Conservation (phyloP, 2,888 invertebrate species). For the Chymomyza caudatula region DNA sequence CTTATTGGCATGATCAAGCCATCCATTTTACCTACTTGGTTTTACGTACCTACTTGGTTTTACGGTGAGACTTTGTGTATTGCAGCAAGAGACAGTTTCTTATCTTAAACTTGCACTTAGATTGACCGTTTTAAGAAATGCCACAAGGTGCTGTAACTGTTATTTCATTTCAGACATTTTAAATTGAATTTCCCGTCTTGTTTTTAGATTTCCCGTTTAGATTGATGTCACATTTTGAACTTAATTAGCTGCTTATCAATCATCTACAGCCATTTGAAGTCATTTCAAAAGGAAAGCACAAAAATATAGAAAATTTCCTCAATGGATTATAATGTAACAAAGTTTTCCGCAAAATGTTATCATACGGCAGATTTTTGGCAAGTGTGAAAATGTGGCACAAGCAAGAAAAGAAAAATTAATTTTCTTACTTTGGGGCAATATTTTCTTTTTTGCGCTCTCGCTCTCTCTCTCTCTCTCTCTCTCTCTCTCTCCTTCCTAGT, state of each 20-base stretch:
- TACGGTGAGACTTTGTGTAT: too few species aligned
- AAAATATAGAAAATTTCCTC: not conserved
- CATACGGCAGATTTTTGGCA: not conserved
- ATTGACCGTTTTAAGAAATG: too few species aligned
- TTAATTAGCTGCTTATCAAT: not conserved
- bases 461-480: slow-evolving; percentile 19
- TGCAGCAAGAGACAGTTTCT: too few species aligned
- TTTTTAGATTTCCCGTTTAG: not conserved
- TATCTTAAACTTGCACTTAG: not conserved
- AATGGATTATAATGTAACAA: not conserved
- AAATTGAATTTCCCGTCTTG: not conserved
- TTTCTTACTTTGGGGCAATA: slow-evolving; percentile 54
- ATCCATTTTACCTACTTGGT: too few species aligned
- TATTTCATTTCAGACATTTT: not conserved
- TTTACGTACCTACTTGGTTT: too few species aligned
- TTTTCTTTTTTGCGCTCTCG: slow-evolving; percentile 40
- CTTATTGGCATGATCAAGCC: too few species aligned
- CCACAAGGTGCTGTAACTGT: not conserved
- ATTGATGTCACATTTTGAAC: not conserved
- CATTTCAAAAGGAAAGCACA: not conserved
- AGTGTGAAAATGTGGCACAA: not conserved
- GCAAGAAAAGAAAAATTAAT: slow-evolving; percentile 45
- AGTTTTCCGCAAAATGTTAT: not conserved
- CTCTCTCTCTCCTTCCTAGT: slow-evolving; percentile 14
- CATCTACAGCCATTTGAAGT: not conserved